Percentiles rank a stretch among this genome's conserved stretches.
Evolutionary conservation across 2,888 invertebrate species (phyloP).

Genomic region (Latrodectus elegans): DNA sequence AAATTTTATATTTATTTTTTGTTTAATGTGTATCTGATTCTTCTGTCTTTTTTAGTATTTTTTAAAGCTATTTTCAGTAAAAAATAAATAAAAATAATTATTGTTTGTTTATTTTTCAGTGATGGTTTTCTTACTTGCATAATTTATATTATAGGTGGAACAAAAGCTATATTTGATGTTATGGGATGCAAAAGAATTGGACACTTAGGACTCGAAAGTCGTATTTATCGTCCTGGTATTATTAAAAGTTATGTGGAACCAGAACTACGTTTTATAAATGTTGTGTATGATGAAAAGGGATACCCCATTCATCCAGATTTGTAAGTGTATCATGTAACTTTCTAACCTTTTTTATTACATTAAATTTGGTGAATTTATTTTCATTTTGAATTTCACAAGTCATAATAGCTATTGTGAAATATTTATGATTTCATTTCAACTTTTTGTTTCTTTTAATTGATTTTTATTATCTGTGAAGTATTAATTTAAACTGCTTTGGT

Average conservation of each 20-base stretch:
- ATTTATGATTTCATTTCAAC: no score
- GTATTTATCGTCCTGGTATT: constrained; percentile 3
- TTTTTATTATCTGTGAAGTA: no score
- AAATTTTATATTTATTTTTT: no score
- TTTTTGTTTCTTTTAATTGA: no score
- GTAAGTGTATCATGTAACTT: constrained; percentile 20
- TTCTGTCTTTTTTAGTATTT: no score
- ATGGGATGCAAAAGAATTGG: constrained; percentile 14
- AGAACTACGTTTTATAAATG: constrained; percentile 11
- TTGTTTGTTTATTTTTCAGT: no score
- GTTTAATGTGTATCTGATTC: no score
- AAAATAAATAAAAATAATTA: no score
- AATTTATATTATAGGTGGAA: constrained; percentile 33
- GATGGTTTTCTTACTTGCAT: no score
- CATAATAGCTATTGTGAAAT: not conserved
- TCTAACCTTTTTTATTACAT: not conserved
- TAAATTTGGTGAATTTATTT: not conserved
- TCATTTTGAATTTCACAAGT: not conserved
- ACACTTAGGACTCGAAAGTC: constrained; percentile 34
- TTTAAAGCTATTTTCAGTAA: no score
- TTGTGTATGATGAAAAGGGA: constrained; percentile 41
- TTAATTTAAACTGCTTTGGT: no score
- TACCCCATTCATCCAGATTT: constrained; percentile 58
- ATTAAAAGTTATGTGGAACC: constrained; percentile 32
- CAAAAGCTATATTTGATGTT: constrained; percentile 28